Base-by-base conservation (phyloP, 2,888 invertebrate genomes). In the Seira musarum region DNA sequence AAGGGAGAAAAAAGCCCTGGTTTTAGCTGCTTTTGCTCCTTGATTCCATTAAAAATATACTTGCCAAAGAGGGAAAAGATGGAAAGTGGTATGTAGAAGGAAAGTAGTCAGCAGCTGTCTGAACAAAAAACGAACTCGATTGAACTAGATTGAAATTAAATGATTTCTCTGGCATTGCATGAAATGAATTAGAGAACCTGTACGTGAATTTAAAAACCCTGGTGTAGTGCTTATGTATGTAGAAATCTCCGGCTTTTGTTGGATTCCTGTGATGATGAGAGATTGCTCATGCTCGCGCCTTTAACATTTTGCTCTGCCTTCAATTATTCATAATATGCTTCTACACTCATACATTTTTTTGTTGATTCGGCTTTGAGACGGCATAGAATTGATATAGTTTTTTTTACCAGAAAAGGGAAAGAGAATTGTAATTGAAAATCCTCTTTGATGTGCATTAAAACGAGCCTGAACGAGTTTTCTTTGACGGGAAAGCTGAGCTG, bases 61-160 rank as follows among this genome's bases (percentile, higher is more conserved):
- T 65, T 17, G 35, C 13, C 67, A 6, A 57, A n/a, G 57, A 57
- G 17, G 46, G 10, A 46, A 46, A 46, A 46, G 19, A 21, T 40
- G 57, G 21, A n/a, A 46, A 67, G 46, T 5, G 25, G 22, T n/a
- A n/a, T n/a, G n/a, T n/a, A n/a, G n/a, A n/a, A 67, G n/a, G 46
- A 24, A 22, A 70, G 19, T 35, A 61, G 73, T 73, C 65, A 64
- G 65, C 65, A 65, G 61, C 46, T 53, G 73, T 21, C 17, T 24
- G 40, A n/a, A 30, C 21, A 15, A 65, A 57, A 65, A 67, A 21
- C 15, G 67, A 67, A 75, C 53, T 53, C 57, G 68, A 68, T 75
- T 73, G 73, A 73, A 53, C 74, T 61, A 15, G 61, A 75, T 60
- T n/a, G 63, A 65, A 76, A 76, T 46, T 75, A 75, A 75, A 75